Evolutionary conservation across 2,888 invertebrate species (phyloP), one percentile per base, ranked within the genome.

Genomic region (Stomorhina lunata): DNA sequence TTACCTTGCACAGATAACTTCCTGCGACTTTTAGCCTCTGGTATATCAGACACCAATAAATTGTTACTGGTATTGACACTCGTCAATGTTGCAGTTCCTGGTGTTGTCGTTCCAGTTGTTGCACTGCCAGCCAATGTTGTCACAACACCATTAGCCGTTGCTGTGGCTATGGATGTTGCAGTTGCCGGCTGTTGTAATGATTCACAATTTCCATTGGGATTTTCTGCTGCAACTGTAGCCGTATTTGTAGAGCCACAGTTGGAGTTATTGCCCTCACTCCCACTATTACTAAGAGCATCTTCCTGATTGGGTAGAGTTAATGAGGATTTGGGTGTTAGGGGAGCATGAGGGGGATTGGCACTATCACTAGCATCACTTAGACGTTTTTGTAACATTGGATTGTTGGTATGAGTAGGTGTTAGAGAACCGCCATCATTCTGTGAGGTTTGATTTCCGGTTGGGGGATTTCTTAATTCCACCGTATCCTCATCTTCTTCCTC

Each of bases 1-100:
- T 86, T 80, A 90, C 91, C 91, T 86, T 91, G 91, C 32, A 91
- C 91, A 15, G 91, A 91, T 79, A 91, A 85, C 83, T 91, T 91
- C 43, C 91, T 86, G 15, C 89, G 87, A 20, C 87, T 88, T 71
- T 89, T 88, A 9, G 71, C 79, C 32, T 90, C 89, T 5, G 90
- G 87, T 25, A 87, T 86, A 43, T 91, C 91, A 69, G 85, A 78
- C 1, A 89, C 87, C 0, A 84, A 84, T 57, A 88, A 84, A 73
- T 85, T 89, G 63, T 87, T 88, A 32, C 80, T 80, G 9, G 81
- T 84, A 71, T 79, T 66, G 9, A 57, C 53, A 55, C 63, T 20
- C 5, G 83, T 22, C 17, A 80, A 40, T 17, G 83, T 57, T 25
- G 77, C 43, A 4, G 59, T 65, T 29, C 63, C 27, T 10, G 43